Evolutionary conservation across 2,888 invertebrate genomes (phyloP), one percentile per base, ranked within the genome.

Genomic region (Lasioglossum calceatum): DNA sequence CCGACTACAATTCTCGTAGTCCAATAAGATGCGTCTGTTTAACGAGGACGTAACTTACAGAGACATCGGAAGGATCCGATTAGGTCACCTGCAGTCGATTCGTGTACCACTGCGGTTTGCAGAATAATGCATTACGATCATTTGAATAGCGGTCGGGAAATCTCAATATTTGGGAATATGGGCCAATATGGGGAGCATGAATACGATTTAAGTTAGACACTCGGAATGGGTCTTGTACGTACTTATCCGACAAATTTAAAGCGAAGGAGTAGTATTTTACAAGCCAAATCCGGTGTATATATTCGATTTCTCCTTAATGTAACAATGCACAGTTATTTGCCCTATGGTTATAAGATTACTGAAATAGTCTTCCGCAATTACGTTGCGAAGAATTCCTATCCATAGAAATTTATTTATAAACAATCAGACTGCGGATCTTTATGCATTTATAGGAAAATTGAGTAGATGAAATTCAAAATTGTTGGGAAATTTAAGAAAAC

Each of bases 131-230:
- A 73, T 73, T 47, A 50, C 47, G 19, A 50, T 32, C 73, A 73
- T 73, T 47, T 73, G 73, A 74, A 80, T 61, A 64, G 73, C 64
- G 54, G 27, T 32, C 39, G 73, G 27, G 54, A 64, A 39, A 67
- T 50, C 61, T 67, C 77, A 73, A 78, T 82, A 72, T 78, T 82
- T 82, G 73, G 77, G 77, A 67, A 71, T 64, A 67, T 54, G 61
- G 61, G 73, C 50, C 77, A 82, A 82, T 78, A 82, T 67, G 19
- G 47, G 23, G 8, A 50, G 71, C 54, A 39, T 71, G 72, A 58
- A 74, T 44, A 42, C 44, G 61, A 36, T 58, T 58, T 61, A 73
- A 73, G 39, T 32, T 36, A 79, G 64, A 50, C 47, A n/a, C 70
- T 80, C 44, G 50, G 16, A 47, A 73, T 32, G 14, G 61, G 64